These are phyloP conservation scores for Oegoconia quadripuncta DNA, from an alignment of 2,888 invertebrate species.

Conservation along the genomic window DNA sequence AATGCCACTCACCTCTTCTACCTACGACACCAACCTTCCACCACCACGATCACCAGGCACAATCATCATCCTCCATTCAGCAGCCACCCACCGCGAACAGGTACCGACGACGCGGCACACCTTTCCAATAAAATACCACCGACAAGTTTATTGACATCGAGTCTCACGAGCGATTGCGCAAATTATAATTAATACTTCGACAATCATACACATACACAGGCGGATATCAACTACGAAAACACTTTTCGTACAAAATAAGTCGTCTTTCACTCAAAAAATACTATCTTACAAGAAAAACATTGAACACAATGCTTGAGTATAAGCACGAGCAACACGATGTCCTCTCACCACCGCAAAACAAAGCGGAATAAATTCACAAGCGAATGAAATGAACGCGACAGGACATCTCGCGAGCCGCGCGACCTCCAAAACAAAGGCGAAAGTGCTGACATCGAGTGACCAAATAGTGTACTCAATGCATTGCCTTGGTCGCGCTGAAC, in stretches of 20 bases:
- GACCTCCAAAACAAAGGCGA: conserved; percentile 44
- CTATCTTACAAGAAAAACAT: conserved; percentile 61
- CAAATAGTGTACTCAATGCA: not conserved
- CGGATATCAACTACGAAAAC: conserved; percentile 43
- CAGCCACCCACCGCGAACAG: conserved; percentile 64
- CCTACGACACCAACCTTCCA: conserved; percentile 53
- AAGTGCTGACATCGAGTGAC: conserved; percentile 45
- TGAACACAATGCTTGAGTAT: conserved; percentile 52
- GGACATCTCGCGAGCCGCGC: conserved; percentile 44
- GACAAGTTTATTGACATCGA: conserved; percentile 78
- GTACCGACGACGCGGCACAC: conserved; percentile 75
- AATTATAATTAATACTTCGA: conserved; percentile 51
- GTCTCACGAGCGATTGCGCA: conserved; percentile 66
- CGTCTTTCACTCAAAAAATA: conserved; percentile 61
- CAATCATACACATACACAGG: conserved; percentile 53
- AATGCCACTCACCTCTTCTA: conserved; percentile 62
- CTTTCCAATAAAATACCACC: conserved; percentile 77
- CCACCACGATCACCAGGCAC: conserved; percentile 29
- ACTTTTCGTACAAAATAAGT: conserved; percentile 43
- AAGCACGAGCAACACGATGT: conserved; percentile 42
- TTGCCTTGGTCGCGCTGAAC: not conserved
- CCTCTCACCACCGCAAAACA: conserved; percentile 77
- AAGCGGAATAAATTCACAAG: conserved; percentile 64
- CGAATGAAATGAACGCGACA: conserved; percentile 40
- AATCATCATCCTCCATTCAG: conserved; percentile 49